These are phyloP conservation scores for Actinostola sp. DNA, from an alignment of 92 coral and sea anemone genomes.

Conservation along the genomic window DNA sequence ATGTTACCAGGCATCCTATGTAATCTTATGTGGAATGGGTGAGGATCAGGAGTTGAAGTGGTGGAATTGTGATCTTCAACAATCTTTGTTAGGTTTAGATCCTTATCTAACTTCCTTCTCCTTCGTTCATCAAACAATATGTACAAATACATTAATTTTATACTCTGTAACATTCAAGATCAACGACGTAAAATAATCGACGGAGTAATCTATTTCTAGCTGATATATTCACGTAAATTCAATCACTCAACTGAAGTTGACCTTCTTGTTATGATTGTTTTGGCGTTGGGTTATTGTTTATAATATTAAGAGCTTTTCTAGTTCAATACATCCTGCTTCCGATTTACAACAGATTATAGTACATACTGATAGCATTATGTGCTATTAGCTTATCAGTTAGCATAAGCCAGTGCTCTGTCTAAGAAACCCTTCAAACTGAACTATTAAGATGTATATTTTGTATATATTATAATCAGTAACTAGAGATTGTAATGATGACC, in stretches of 20 bases:
- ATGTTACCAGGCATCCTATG: background rate
- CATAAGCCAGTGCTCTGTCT: background rate
- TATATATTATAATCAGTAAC: background rate
- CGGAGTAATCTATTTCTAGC: too few species aligned
- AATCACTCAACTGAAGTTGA: too few species aligned
- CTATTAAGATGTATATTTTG: too few species aligned
- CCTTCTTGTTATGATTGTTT: too few species aligned
- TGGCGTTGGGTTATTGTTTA: too few species aligned
- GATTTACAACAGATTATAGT: too few species aligned
- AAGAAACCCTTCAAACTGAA: background rate
- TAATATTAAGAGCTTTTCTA: too few species aligned
- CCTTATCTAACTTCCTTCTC: background rate
- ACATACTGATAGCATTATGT: background rate
- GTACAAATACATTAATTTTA: too few species aligned
- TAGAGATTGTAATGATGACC: too few species aligned
- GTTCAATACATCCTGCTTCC: too few species aligned
- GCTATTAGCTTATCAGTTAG: background rate
- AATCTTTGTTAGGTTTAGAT: background rate
- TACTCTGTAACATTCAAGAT: background rate
- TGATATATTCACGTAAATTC: too few species aligned
- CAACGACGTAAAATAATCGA: background rate
- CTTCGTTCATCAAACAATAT: background rate
- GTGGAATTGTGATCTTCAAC: background rate
- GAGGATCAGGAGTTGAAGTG: slow-evolving; percentile 11
- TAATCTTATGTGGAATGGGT: background rate